These are phyloP conservation scores for Callopanchax toddi DNA, from an alignment of 2,113 vertebrate species.

Conservation along the genomic window DNA sequence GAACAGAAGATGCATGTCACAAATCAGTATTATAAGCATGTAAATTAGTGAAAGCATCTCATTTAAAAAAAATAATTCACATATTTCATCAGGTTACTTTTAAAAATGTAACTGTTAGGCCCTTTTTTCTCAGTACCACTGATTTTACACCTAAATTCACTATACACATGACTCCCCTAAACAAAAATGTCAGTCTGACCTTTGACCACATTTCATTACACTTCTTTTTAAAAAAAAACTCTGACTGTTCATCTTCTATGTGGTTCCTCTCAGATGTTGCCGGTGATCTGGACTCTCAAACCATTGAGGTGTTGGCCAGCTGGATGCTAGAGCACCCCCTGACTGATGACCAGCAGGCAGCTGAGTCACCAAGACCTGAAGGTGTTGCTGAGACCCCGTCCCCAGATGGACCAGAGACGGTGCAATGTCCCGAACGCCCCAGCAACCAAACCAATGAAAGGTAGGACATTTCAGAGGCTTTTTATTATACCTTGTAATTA, in stretches of 20 bases:
- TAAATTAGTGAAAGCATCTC: background rate
- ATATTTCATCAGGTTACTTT: too few relatives aligned
- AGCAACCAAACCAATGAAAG: conserved; percentile 76
- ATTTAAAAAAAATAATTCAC: too few relatives aligned
- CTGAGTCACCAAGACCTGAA: conserved; percentile 50
- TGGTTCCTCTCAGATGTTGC: conserved; percentile 72
- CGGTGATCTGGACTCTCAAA: conserved; percentile 81
- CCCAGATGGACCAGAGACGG: conserved; percentile 81
- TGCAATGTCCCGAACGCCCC: conserved; percentile 79
- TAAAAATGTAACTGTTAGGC: background rate
- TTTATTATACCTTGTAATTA: background rate
- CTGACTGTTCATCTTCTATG: conserved; percentile 45
- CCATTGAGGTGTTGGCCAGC: conserved; percentile 82
- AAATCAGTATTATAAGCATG: conserved; percentile 1
- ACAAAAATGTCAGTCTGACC: conserved; percentile 26
- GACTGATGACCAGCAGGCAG: conserved; percentile 73
- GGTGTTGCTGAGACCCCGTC: conserved; percentile 69
- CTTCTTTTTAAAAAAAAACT: too few relatives aligned
- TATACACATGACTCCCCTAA: background rate
- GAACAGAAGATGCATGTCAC: conserved; percentile 8
- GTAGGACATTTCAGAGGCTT: conserved; percentile 37
- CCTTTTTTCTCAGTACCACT: background rate
- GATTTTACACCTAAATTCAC: background rate
- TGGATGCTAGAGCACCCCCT: conserved; percentile 86
- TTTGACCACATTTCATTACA: too few relatives aligned